Percentiles rank a stretch among this genome's conserved stretches.
phyloP scores from a whole-genome alignment of 2,113 vertebrate genomes.

The Cichladusa arquata region DNA sequence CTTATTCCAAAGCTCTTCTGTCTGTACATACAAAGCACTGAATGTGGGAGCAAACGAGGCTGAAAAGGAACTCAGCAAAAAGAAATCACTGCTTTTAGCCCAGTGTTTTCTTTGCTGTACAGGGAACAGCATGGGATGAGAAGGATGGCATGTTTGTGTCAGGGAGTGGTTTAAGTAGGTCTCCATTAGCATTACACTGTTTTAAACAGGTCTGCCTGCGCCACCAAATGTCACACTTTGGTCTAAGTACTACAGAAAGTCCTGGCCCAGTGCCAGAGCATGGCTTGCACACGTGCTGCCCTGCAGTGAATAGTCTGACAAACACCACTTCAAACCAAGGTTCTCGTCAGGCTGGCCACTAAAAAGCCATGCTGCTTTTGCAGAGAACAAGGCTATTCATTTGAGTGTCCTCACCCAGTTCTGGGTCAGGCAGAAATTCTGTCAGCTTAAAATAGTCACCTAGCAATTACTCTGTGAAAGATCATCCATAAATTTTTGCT shows the following conservation, averaged over 20 bases:
- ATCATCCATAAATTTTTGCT: neutral
- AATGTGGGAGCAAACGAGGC: neutral
- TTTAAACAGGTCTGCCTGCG: neutral
- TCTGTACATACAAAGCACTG: neutral
- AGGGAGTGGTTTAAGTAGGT: neutral
- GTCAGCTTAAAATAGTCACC: neutral
- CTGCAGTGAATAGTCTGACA: neutral
- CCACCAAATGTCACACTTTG: slow-evolving; percentile 41
- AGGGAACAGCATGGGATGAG: neutral
- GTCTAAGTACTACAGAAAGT: neutral
- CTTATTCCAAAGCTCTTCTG: neutral
- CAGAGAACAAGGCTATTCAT: slow-evolving; percentile 7
- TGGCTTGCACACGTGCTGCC: neutral
- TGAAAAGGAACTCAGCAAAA: neutral
- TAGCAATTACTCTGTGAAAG: neutral
- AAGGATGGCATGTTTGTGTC: neutral
- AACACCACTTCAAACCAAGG: slow-evolving; percentile 17
- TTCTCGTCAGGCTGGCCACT: neutral
- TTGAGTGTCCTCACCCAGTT: neutral
- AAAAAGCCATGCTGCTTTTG: neutral
- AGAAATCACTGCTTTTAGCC: neutral
- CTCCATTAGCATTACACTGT: neutral
- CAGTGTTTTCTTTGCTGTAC: neutral
- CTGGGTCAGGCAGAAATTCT: slow-evolving; percentile 13
- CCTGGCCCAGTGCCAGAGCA: neutral